Evolutionary conservation across 2,113 vertebrate genomes (phyloP).

Genomic region (Gallinago media): DNA sequence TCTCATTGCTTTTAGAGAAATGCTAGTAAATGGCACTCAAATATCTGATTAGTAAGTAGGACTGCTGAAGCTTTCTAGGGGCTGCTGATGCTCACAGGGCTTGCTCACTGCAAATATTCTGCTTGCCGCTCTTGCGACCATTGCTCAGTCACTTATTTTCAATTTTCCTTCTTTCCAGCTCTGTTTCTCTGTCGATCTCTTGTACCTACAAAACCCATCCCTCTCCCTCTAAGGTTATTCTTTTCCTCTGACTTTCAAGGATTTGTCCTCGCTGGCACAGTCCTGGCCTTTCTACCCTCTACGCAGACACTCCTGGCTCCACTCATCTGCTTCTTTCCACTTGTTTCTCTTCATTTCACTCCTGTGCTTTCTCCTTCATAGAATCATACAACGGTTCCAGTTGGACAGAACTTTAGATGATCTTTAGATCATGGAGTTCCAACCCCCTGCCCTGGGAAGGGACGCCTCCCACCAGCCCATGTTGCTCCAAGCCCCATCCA

Average conservation of each 20-base stretch:
- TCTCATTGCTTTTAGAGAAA: not conserved
- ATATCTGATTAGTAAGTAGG: not conserved
- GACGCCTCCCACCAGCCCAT: too few relatives aligned
- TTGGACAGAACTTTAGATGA: too few relatives aligned
- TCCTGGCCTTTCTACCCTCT: not conserved
- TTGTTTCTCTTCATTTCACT: not conserved
- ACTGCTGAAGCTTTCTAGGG: not conserved
- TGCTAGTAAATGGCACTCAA: not conserved
- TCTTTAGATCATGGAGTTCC: too few relatives aligned
- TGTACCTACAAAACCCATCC: not conserved
- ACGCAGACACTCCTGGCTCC: not conserved
- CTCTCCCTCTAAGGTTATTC: not conserved
- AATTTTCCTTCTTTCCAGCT: not conserved
- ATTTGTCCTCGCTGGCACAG: not conserved
- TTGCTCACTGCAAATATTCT: not conserved
- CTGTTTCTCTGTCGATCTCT: not conserved
- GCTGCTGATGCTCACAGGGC: not conserved
- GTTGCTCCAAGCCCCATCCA: too few relatives aligned
- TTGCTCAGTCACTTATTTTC: not conserved
- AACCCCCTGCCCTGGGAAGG: too few relatives aligned
- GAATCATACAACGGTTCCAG: too few relatives aligned
- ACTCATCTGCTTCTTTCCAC: not conserved
- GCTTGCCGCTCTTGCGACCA: not conserved
- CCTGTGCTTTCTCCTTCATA: not conserved
- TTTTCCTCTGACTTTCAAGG: not conserved